Conservation (phyloP, 2,113 vertebrate species). For the Python bivittatus region DNA sequence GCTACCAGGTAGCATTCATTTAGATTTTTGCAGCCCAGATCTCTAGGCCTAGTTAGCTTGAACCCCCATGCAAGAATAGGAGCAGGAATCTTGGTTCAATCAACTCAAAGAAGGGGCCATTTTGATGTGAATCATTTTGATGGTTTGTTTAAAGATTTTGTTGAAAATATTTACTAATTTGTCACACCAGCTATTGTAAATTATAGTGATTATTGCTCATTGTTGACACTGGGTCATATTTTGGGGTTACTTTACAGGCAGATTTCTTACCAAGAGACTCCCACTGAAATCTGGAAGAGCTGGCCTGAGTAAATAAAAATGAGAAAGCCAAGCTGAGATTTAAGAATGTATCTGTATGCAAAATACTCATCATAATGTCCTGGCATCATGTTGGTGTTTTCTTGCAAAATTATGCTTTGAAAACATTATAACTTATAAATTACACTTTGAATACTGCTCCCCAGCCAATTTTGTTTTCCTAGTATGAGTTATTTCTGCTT, state of each 20-base stretch:
- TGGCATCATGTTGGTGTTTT: constrained; percentile 13
- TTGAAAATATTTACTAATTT: constrained; percentile 24
- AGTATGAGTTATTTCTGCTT: not conserved
- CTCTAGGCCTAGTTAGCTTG: not conserved
- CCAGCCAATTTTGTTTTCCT: not conserved
- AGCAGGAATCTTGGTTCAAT: not conserved
- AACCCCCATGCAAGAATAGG: not conserved
- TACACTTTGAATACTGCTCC: not conserved
- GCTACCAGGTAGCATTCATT: not conserved
- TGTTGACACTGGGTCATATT: constrained; percentile 28
- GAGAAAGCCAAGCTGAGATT: not conserved
- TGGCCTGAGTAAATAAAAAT: constrained; percentile 6
- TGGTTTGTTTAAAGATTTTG: not conserved
- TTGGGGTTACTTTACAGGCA: constrained; percentile 14
- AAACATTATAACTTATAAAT: not conserved
- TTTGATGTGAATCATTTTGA: constrained; percentile 9
- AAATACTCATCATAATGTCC: not conserved
- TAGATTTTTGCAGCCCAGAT: not conserved
- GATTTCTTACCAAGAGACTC: constrained; percentile 38
- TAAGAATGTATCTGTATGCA: constrained; percentile 29
- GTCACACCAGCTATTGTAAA: constrained; percentile 37
- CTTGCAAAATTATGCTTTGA: constrained; percentile 14
- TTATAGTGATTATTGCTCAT: not conserved
- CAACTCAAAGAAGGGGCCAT: not conserved
- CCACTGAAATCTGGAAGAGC: constrained; percentile 27